These are phyloP conservation scores for Ochlodes sylvanus DNA, from an alignment of 2,888 invertebrate species.

Conservation along the genomic window DNA sequence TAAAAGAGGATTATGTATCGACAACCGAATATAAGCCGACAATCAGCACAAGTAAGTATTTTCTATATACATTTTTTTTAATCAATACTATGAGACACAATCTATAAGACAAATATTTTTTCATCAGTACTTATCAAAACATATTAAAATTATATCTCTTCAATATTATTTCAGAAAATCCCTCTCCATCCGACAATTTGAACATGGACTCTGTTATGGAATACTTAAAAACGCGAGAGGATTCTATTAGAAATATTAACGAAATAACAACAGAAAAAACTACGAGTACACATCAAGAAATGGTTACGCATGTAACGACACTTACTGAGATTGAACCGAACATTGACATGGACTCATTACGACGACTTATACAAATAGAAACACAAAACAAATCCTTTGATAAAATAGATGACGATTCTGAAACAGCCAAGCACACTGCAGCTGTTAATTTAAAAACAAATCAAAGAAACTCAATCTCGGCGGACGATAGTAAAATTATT, in stretches of 20 bases:
- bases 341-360: background rate
- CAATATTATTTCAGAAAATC: conserved; percentile 35
- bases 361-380: conserved; percentile 6
- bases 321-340: background rate
- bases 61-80: background rate
- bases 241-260: background rate
- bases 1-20: conserved; percentile 1
- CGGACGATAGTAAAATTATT: background rate
- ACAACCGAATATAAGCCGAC: conserved; percentile 3
- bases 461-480: background rate
- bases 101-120: too few relatives aligned
- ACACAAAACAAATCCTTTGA: conserved; percentile 1
- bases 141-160: too few relatives aligned
- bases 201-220: conserved; percentile 6
- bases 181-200: background rate
- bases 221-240: conserved; percentile 6
- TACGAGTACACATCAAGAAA: background rate
- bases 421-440: background rate
- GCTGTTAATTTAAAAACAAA: background rate
- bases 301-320: background rate
- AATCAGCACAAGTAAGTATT: conserved; percentile 8
- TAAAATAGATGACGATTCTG: background rate
- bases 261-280: conserved; percentile 10
- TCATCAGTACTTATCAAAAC: too few relatives aligned
- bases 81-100: too few relatives aligned